A percentile compares a stretch with the other conserved stretches of the same genome.
Conservation (phyloP, 1,140 invertebrate genomes). For the Solenopsis invicta region DNA sequence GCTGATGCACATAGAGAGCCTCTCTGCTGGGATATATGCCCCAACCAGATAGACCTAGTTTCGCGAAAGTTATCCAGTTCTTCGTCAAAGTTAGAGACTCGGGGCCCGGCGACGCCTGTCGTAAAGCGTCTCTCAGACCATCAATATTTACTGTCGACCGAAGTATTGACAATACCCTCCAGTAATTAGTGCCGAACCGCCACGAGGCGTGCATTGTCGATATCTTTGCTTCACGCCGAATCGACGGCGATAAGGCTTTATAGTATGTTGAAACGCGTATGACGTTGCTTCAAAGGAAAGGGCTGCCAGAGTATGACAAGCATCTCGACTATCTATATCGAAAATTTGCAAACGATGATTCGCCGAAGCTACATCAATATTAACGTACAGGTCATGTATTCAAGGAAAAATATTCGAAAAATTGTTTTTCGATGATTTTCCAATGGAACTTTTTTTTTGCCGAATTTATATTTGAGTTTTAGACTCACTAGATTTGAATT, state of each 20-base stretch:
- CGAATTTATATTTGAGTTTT: background rate
- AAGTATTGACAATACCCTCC: conserved; percentile 52
- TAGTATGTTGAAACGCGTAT: background rate
- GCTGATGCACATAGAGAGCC: conserved; percentile 46
- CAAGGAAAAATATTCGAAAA: conserved; percentile 18
- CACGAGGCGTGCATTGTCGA: conserved; percentile 12
- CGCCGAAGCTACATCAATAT: background rate
- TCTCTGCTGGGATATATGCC: conserved; percentile 37
- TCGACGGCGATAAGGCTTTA: conserved; percentile 18
- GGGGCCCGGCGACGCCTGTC: background rate
- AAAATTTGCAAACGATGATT: conserved; percentile 12
- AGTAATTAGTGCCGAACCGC: conserved; percentile 45
- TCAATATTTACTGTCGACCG: conserved; percentile 51
- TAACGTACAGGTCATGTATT: background rate
- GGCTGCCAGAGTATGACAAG: background rate
- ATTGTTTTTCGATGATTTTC: background rate
- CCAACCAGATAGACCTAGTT: conserved; percentile 70
- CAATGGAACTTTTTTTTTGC: background rate
- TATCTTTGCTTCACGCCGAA: conserved; percentile 41
- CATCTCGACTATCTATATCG: background rate
- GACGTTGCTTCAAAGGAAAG: background rate
- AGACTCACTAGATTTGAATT: background rate
- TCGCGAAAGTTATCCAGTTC: conserved; percentile 40
- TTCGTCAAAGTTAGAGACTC: conserved; percentile 53
- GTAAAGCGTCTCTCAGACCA: conserved; percentile 21